A percentile compares a stretch with the other conserved stretches of the same genome.
These are phyloP conservation scores for Chymomyza fuscimana DNA, from an alignment of 2,888 invertebrate genomes.

Conservation along the genomic window DNA sequence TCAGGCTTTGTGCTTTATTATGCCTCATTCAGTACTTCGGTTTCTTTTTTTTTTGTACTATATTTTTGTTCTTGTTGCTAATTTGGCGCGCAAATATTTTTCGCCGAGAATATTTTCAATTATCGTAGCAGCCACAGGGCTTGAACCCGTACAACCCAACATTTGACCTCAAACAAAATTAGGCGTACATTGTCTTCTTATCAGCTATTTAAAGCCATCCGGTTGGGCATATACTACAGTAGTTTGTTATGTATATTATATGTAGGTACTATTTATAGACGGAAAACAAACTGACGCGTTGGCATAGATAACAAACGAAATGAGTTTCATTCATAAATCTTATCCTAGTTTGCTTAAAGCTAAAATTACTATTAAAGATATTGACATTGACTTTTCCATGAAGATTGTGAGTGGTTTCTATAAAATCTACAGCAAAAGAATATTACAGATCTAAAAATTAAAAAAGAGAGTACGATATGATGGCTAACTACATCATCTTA, in stretches of 20 bases:
- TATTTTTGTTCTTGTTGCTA: constrained; percentile 7
- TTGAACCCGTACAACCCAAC: neutral
- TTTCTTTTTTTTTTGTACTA: constrained; percentile 32
- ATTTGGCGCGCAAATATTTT: constrained; percentile 12
- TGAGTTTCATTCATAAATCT: constrained; percentile 4
- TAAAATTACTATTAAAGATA: neutral
- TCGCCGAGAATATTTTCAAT: neutral
- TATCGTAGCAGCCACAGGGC: neutral
- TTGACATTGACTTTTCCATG: too few relatives aligned
- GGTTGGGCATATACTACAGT: neutral
- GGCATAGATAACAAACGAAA: neutral
- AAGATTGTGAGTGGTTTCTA: too few relatives aligned
- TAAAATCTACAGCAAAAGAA: too few relatives aligned
- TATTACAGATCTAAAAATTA: too few relatives aligned
- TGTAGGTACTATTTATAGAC: neutral
- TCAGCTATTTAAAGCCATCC: constrained; percentile 1
- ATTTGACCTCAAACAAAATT: constrained; percentile 1
- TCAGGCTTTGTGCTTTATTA: constrained; percentile 19
- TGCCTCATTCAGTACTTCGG: constrained; percentile 21
- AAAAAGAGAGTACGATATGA: too few relatives aligned
- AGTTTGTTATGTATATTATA: neutral
- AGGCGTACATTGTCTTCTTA: constrained; percentile 6
- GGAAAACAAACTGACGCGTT: neutral
- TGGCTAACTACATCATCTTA: too few relatives aligned
- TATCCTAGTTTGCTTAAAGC: neutral